Evolutionary conservation across 2,888 invertebrate species (phyloP).

Genomic region (Euzophera pinguis): DNA sequence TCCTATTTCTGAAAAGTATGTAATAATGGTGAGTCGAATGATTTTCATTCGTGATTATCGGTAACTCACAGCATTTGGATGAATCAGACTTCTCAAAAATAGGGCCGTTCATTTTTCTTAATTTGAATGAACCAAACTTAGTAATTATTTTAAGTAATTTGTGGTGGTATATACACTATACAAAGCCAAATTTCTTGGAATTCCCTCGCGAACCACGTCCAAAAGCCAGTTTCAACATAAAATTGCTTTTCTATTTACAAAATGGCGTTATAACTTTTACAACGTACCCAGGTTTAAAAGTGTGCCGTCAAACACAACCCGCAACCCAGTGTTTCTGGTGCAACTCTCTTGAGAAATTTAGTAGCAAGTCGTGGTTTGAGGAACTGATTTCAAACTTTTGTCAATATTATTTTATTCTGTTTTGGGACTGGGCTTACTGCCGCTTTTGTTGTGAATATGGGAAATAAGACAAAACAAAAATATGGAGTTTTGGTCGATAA

Average conservation of each 20-base stretch:
- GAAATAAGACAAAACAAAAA: too few species aligned
- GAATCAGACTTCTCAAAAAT: too few species aligned
- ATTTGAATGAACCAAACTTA: too few species aligned
- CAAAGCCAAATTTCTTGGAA: not conserved
- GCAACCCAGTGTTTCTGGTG: not conserved
- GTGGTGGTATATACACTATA: too few species aligned
- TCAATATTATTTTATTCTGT: conserved; percentile 3
- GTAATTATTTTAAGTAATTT: too few species aligned
- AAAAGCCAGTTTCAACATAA: not conserved
- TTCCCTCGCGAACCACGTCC: not conserved
- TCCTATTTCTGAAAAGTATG: too few species aligned
- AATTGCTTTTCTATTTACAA: conserved; percentile 7
- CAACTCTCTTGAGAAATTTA: conserved; percentile 1
- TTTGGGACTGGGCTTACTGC: not conserved
- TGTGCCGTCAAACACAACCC: conserved; percentile 6
- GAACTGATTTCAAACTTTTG: conserved; percentile 2
- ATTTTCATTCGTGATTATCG: too few species aligned
- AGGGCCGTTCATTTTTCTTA: too few species aligned
- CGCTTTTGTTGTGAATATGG: too few species aligned
- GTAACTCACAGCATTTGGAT: too few species aligned
- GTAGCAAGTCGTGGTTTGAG: not conserved
- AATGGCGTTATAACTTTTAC: conserved; percentile 3
- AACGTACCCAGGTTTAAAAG: not conserved
- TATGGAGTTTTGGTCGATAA: too few species aligned
- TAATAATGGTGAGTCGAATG: too few species aligned